Evolutionary conservation across 2,797 vertebrate genomes (phyloP).

Genomic region (Naso thynnoides): DNA sequence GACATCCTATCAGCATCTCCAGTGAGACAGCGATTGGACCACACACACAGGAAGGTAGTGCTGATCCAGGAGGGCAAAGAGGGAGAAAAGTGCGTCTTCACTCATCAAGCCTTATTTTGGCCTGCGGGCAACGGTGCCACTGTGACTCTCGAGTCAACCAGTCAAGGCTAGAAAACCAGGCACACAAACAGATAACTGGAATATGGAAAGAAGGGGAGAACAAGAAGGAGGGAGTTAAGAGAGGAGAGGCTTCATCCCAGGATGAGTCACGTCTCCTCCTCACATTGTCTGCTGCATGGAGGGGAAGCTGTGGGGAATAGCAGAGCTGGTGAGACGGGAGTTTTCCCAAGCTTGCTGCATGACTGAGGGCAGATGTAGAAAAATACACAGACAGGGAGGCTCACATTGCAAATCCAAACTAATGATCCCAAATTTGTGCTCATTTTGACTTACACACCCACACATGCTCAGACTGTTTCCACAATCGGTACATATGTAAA

Average conservation of each 20-base stretch:
- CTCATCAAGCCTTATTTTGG: conserved; percentile 82
- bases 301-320: conserved; percentile 54
- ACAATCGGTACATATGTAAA: not conserved
- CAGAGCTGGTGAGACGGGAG: conserved; percentile 61
- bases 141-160: conserved; percentile 73
- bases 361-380: conserved; percentile 34
- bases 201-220: conserved; percentile 21
- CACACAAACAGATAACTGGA: conserved; percentile 66
- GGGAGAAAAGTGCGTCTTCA: conserved; percentile 61
- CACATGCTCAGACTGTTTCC: not conserved
- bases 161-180: conserved; percentile 64
- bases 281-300: conserved; percentile 44
- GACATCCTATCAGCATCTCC: conserved; percentile 39
- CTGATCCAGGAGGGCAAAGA: conserved; percentile 48
- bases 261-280: conserved; percentile 71
- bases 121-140: conserved; percentile 77
- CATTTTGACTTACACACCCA: conserved; percentile 7
- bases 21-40: conserved; percentile 42
- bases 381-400: conserved; percentile 42
- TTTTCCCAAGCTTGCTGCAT: conserved; percentile 55
- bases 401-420: conserved; percentile 14
- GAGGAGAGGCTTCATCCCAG: conserved; percentile 54
- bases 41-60: conserved; percentile 36
- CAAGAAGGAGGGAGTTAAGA: conserved; percentile 49
- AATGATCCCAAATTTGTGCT: conserved; percentile 17